A percentile compares a stretch with the other conserved stretches of the same genome.
Evolutionary conservation across 2,888 invertebrate species (phyloP).

Genomic region (Phyto melanocephala): DNA sequence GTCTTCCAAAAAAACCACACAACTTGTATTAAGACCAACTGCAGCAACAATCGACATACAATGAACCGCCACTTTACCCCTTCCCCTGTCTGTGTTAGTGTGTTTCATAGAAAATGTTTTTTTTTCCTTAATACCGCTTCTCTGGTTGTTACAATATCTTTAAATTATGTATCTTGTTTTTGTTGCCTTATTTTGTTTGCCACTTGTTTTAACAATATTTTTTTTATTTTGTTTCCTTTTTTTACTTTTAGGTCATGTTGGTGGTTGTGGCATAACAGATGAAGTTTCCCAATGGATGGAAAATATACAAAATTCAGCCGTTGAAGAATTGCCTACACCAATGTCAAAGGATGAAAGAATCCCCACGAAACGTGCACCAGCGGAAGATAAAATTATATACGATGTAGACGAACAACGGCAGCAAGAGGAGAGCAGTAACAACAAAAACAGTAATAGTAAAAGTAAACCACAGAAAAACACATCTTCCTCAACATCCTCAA

Average conservation of each 20-base stretch:
- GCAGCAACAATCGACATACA: conserved; percentile 29
- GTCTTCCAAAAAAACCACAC: conserved; percentile 41
- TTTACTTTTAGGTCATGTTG: conserved; percentile 84
- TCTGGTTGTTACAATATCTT: conserved; percentile 28
- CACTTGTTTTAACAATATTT: conserved; percentile 50
- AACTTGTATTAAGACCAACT: conserved; percentile 34
- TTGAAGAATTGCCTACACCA: conserved; percentile 80
- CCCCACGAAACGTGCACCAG: conserved; percentile 69
- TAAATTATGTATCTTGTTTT: background rate
- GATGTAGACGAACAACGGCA: conserved; percentile 13
- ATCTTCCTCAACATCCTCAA: conserved; percentile 43
- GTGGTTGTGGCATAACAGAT: conserved; percentile 93
- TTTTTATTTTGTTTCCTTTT: conserved; percentile 26
- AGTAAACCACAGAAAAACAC: conserved; percentile 56
- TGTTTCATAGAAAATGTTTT: background rate
- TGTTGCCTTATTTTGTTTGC: conserved; percentile 30
- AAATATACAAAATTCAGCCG: conserved; percentile 88
- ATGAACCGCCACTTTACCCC: background rate
- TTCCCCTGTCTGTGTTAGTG: background rate
- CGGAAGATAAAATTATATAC: conserved; percentile 69
- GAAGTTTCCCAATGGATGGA: conserved; percentile 96
- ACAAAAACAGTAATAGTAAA: conserved; percentile 30
- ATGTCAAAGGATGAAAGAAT: conserved; percentile 75
- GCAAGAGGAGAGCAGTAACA: conserved; percentile 18
- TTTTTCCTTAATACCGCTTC: conserved; percentile 13